Conservation (phyloP, 2,797 vertebrate species). For the Toxotes lorentzi region DNA sequence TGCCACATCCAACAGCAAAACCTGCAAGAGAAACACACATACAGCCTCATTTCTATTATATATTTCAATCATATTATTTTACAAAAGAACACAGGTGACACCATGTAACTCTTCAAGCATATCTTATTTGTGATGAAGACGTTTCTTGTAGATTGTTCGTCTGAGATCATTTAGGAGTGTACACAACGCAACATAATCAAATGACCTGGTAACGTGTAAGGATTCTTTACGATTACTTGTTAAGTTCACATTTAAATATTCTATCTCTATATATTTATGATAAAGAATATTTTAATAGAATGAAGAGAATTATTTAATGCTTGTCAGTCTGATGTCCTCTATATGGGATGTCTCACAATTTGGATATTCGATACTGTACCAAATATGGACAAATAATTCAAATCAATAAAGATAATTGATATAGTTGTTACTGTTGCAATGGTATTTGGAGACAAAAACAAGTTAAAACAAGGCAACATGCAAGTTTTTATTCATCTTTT, state of each 20-base stretch:
- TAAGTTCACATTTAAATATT: slow-evolving; percentile 6
- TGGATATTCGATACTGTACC: background rate
- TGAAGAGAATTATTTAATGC: slow-evolving; percentile 19
- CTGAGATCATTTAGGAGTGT: background rate
- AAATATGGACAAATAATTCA: slow-evolving; percentile 7
- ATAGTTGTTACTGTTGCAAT: background rate
- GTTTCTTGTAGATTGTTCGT: background rate
- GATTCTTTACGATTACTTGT: background rate
- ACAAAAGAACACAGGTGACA: background rate
- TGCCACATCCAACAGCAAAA: background rate
- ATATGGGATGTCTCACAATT: background rate
- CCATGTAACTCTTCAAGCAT: slow-evolving; percentile 9
- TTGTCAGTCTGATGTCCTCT: background rate
- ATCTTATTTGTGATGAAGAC: slow-evolving; percentile 6
- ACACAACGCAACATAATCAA: slow-evolving; percentile 9
- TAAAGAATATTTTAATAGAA: slow-evolving; percentile 64
- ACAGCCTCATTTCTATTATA: background rate
- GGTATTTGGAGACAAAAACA: background rate
- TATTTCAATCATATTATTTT: background rate
- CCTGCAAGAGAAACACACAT: background rate
- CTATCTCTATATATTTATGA: slow-evolving; percentile 43
- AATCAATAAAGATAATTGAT: slow-evolving; percentile 42
- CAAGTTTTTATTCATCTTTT: slow-evolving; percentile 32
- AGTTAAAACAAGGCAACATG: background rate
- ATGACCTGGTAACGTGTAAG: background rate